Base-by-base conservation (phyloP, 2,797 vertebrate genomes). In the Poeciliopsis presidionis region DNA sequence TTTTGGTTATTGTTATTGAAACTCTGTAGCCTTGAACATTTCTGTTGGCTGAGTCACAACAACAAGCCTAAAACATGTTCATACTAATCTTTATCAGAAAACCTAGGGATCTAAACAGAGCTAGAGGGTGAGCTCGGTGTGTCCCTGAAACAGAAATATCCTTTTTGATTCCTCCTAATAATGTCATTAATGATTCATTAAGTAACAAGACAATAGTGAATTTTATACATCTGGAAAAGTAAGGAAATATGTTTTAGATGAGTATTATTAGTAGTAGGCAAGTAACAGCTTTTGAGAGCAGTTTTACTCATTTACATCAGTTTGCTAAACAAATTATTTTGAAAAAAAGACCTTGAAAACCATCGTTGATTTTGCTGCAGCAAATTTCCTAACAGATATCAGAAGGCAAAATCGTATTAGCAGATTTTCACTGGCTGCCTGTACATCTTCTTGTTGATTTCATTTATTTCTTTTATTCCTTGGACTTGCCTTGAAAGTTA, bases 31-130 rank as follows among this genome's bases (percentile, higher is more conserved):
- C 72, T 73, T 55, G 22, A 77, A 83, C 46, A 77, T 79, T 76
- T 51, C 39, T 47, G 43, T 74, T 4, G 1, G 45, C 33, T 76
- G 79, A 87, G 76, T 79, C 78, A 79, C 74, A 81, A 71, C 65
- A 11, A 0, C 7, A 69, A 33, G 18, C 5, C 47, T 59, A 1
- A 57, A 49, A 72, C 1, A 6, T 51, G 0, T 47, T 76, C 5
- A 51, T 47, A 55, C 73, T 36, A 70, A 51, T 36, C 57, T 76
- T 46, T 36, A n/a, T 70, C 5, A 28, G 25, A n/a, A 5, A 45
- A 28, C 22, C 3, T 7, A 9, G 6, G 61, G 33, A 3, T 63
- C 30, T 30, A 2, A 22, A 41, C 63, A 41, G 36, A 39, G 4
- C 18, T 20, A 11, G 63, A 9, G 20, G 7, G 8, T 5, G 36